These are phyloP conservation scores for Trypoxylus dichotomus DNA, from an alignment of 1,140 invertebrate species.

Conservation along the genomic window DNA sequence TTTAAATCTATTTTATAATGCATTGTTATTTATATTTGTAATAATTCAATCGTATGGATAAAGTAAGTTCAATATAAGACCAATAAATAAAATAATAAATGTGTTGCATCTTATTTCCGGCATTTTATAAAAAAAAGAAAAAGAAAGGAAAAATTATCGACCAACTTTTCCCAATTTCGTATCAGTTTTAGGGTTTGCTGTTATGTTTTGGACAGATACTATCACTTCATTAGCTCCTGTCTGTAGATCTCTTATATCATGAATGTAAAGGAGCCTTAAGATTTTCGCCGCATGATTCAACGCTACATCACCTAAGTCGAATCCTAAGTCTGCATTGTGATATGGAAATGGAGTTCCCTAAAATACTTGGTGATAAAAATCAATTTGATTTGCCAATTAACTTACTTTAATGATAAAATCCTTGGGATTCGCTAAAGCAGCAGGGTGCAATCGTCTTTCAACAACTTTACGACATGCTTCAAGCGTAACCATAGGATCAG, in stretches of 20 bases:
- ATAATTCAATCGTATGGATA: too few relatives aligned
- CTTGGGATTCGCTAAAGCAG: conserved; percentile 66
- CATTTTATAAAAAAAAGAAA: too few relatives aligned
- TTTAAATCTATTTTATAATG: neutral
- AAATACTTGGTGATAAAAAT: conserved; percentile 20
- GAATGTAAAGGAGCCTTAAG: conserved; percentile 85
- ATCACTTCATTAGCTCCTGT: conserved; percentile 94
- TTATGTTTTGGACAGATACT: conserved; percentile 87
- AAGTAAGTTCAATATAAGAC: too few relatives aligned
- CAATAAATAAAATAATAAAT: too few relatives aligned
- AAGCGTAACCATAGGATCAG: conserved; percentile 76
- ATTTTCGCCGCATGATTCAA: conserved; percentile 81
- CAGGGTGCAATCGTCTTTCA: conserved; percentile 65
- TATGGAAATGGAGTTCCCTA: conserved; percentile 70
- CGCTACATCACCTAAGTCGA: conserved; percentile 69
- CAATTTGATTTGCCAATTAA: conserved; percentile 2
- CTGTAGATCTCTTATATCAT: conserved; percentile 88
- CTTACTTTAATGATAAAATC: conserved; percentile 47
- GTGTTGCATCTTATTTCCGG: neutral
- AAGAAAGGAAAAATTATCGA: conserved; percentile 51
- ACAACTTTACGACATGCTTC: conserved; percentile 74
- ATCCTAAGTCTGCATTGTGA: conserved; percentile 68
- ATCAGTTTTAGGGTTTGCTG: conserved; percentile 97
- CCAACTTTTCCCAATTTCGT: conserved; percentile 93
- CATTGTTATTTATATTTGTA: neutral